phyloP scores from a whole-genome alignment of 2,888 invertebrate genomes.

The Linnaemya tessellans region DNA sequence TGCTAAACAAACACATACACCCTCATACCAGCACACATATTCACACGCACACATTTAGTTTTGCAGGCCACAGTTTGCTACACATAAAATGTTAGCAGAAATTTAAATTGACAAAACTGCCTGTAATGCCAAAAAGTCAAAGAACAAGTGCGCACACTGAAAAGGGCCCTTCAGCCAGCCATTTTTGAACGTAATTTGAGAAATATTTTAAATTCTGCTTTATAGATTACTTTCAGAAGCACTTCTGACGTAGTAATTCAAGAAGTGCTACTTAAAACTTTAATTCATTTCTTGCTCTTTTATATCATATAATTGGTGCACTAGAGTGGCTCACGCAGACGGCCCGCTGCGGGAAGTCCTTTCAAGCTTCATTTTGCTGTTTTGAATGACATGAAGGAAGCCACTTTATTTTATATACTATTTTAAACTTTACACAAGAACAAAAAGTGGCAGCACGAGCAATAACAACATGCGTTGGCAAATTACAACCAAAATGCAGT shows the following conservation, averaged over 20 bases:
- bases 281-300: too few relatives aligned
- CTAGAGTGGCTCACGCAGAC: neutral
- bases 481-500: conserved; percentile 44
- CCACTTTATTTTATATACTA: conserved; percentile 43
- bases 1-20: conserved; percentile 6
- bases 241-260: too few relatives aligned
- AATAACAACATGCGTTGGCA: conserved; percentile 25
- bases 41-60: neutral
- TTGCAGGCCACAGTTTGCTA: conserved; percentile 9
- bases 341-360: neutral
- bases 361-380: neutral
- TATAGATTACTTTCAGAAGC: neutral
- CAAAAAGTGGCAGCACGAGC: conserved; percentile 24
- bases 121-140: neutral
- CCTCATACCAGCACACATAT: neutral
- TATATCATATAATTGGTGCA: too few relatives aligned
- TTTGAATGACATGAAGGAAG: conserved; percentile 40
- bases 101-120: conserved; percentile 22
- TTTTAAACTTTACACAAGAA: conserved; percentile 38
- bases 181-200: neutral
- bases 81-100: conserved; percentile 1
- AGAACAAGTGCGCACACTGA: too few relatives aligned
- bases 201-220: too few relatives aligned
- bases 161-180: neutral
- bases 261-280: neutral